Evolutionary conservation across 1,140 invertebrate genomes (phyloP).

Genomic region (Cydia fagiglandana): DNA sequence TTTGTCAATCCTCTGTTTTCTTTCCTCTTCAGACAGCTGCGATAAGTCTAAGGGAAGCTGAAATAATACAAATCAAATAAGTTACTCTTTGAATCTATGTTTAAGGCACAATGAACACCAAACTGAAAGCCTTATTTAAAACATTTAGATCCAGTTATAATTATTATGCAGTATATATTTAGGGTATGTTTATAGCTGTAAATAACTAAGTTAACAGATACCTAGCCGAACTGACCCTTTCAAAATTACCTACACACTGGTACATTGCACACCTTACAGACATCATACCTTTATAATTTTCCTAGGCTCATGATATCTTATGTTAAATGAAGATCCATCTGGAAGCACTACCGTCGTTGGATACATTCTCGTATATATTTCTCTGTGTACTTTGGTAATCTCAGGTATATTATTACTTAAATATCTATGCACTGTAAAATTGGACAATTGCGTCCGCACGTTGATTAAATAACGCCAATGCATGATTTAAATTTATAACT

Average conservation of each 20-base stretch:
- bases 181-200: not conserved
- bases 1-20: slow-evolving; percentile 81
- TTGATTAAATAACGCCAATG: not conserved
- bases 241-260: not conserved
- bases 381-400: slow-evolving; percentile 85
- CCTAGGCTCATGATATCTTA: slow-evolving; percentile 90
- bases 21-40: slow-evolving; percentile 84
- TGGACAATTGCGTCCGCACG: not conserved
- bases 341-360: slow-evolving; percentile 87
- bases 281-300: slow-evolving; percentile 87
- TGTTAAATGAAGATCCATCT: slow-evolving; percentile 91
- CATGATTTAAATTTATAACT: not conserved
- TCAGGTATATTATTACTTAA: slow-evolving; percentile 84
- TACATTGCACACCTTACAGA: slow-evolving; percentile 33
- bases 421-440: slow-evolving; percentile 52
- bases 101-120: too few relatives aligned
- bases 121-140: too few relatives aligned
- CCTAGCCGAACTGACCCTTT: not conserved
- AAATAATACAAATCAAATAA: slow-evolving; percentile 57
- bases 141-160: too few relatives aligned
- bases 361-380: slow-evolving; percentile 85
- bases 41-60: slow-evolving; percentile 89
- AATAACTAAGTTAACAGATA: not conserved
- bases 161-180: too few relatives aligned
- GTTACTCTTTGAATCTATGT: too few relatives aligned